Conservation (phyloP, 2,888 invertebrate genomes). For the Mesorhabditis sp. region DNA sequence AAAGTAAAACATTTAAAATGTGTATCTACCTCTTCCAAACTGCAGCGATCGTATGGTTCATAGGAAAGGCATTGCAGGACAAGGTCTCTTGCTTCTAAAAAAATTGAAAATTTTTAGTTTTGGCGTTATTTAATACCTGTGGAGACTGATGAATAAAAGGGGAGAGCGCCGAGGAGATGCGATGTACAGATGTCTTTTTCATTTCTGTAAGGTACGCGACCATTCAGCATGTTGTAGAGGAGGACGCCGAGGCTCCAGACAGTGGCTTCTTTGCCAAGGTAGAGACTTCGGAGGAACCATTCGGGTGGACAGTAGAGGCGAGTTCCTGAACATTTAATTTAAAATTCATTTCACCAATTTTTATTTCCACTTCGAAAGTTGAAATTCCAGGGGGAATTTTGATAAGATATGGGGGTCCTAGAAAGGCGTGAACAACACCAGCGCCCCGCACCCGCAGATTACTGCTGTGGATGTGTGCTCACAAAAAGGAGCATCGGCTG, state of each 20-base stretch:
- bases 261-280: constrained; percentile 53
- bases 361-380: no score
- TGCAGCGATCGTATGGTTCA: constrained; percentile 43
- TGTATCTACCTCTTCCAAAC: constrained; percentile 28
- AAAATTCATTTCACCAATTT: no score
- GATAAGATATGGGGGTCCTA: no score
- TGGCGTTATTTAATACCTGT: constrained; percentile 20
- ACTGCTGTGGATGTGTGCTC: no score
- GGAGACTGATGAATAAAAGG: constrained; percentile 45
- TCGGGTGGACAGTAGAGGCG: constrained; percentile 54
- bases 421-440: no score
- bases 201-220: constrained; percentile 51
- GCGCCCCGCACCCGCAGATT: no score
- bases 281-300: constrained; percentile 54
- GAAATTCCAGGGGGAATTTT: no score
- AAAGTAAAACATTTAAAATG: background rate
- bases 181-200: constrained; percentile 56
- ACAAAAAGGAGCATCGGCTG: no score
- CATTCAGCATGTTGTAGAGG: constrained; percentile 52
- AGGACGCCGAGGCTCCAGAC: constrained; percentile 56
- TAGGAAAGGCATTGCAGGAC: constrained; percentile 45
- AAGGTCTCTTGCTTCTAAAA: constrained; percentile 44
- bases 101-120: background rate
- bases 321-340: constrained; percentile 29
- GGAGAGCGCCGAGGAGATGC: constrained; percentile 54